Evolutionary conservation across 1,140 invertebrate species (phyloP).

Genomic region (Luehdorfia chinensis): DNA sequence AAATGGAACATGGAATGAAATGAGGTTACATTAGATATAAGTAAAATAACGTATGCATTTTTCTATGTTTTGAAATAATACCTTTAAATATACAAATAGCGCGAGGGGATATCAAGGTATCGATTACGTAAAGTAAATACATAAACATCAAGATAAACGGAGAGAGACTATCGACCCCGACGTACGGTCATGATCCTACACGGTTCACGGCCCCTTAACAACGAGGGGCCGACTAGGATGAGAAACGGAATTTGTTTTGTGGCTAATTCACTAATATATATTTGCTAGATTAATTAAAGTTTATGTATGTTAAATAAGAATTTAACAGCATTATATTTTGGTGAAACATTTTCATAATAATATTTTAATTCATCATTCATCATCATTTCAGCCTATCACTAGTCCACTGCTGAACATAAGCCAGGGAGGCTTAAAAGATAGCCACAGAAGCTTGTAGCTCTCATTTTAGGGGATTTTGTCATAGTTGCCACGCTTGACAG

Average conservation of each 20-base stretch:
- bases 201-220: slow-evolving; percentile 5
- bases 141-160: slow-evolving; percentile 10
- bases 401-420: not conserved
- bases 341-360: not conserved
- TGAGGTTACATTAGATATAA: no score
- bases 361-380: not conserved
- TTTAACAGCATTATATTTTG: not conserved
- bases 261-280: not conserved
- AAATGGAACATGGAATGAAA: no score
- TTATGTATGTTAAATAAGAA: not conserved
- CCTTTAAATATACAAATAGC: no score
- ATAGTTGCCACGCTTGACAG: no score
- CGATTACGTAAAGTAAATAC: no score
- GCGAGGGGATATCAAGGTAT: no score
- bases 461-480: no score
- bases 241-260: not conserved
- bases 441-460: no score
- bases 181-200: slow-evolving; percentile 8
- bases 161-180: slow-evolving; percentile 12
- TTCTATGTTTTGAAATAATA: no score
- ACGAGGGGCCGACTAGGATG: not conserved
- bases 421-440: no score
- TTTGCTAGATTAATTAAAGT: not conserved
- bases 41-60: no score
- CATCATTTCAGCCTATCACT: no score